phyloP scores from a whole-genome alignment of 1,140 invertebrate genomes.

The Tetramorium simillimum region DNA sequence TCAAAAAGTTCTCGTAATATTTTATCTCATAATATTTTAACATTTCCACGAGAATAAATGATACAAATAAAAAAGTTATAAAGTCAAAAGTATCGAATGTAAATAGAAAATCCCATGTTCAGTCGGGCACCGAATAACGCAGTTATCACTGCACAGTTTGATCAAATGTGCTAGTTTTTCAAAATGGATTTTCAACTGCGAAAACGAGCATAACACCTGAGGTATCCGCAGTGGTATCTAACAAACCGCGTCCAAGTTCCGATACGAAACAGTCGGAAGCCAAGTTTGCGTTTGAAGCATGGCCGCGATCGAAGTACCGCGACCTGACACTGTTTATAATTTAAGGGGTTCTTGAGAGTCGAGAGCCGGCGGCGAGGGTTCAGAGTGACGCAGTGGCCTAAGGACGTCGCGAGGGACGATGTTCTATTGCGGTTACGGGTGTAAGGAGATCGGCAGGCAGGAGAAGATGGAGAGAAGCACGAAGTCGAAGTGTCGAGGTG shows the following conservation, averaged over 20 bases:
- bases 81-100: constrained; percentile 14
- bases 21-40: constrained; percentile 12
- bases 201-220: not conserved
- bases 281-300: constrained; percentile 59
- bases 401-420: constrained; percentile 36
- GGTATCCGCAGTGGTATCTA: not conserved
- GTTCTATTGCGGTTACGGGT: constrained; percentile 42
- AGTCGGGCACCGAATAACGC: not conserved
- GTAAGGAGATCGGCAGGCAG: constrained; percentile 39
- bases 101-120: constrained; percentile 3
- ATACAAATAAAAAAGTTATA: constrained; percentile 38
- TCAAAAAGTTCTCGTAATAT: not conserved
- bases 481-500: constrained; percentile 54
- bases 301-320: constrained; percentile 68
- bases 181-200: constrained; percentile 7
- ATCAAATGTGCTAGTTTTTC: not conserved
- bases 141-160: not conserved
- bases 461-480: constrained; percentile 14
- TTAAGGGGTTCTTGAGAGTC: constrained; percentile 69
- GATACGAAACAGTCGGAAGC: constrained; percentile 13
- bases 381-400: constrained; percentile 40
- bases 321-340: constrained; percentile 78
- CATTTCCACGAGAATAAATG: not conserved
- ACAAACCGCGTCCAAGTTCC: not conserved
- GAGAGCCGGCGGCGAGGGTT: constrained; percentile 41